phyloP scores from a whole-genome alignment of 2,888 invertebrate genomes.

The Leucania comma region DNA sequence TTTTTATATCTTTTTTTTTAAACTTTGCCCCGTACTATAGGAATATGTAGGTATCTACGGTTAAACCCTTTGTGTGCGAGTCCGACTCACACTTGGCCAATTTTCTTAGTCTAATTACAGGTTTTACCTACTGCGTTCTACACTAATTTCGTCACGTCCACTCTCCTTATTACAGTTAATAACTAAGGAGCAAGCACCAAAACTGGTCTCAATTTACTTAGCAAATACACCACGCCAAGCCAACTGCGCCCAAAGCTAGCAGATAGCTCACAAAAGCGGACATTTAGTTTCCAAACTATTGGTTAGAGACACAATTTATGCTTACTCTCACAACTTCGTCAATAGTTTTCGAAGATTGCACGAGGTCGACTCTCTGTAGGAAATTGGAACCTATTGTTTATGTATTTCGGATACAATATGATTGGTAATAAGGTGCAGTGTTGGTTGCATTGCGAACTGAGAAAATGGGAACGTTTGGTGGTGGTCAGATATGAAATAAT shows the following conservation, averaged over 20 bases:
- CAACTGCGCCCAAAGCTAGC: conserved; percentile 73
- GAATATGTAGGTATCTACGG: background rate
- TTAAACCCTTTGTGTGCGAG: background rate
- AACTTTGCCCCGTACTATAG: no score
- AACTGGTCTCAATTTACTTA: conserved; percentile 73
- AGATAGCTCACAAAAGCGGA: conserved; percentile 76
- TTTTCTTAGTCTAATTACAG: background rate
- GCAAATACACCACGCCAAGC: conserved; percentile 73
- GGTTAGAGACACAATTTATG: conserved; percentile 79
- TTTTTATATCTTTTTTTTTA: no score
- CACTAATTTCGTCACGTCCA: conserved; percentile 16
- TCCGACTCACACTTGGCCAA: no score
- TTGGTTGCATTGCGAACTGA: conserved; percentile 60
- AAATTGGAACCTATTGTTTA: conserved; percentile 81
- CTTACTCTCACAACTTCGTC: conserved; percentile 76
- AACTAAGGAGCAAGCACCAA: conserved; percentile 67
- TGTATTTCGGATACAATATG: conserved; percentile 73
- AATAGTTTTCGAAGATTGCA: conserved; percentile 72
- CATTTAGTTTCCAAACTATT: conserved; percentile 79
- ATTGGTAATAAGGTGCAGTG: conserved; percentile 68
- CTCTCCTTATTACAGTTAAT: conserved; percentile 62
- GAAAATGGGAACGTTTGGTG: conserved; percentile 43
- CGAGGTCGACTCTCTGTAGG: conserved; percentile 65
- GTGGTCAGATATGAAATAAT: conserved; percentile 21
- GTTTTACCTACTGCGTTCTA: background rate